Evolutionary conservation across 2,888 invertebrate genomes (phyloP).

Genomic region (Heliothis peltigera): DNA sequence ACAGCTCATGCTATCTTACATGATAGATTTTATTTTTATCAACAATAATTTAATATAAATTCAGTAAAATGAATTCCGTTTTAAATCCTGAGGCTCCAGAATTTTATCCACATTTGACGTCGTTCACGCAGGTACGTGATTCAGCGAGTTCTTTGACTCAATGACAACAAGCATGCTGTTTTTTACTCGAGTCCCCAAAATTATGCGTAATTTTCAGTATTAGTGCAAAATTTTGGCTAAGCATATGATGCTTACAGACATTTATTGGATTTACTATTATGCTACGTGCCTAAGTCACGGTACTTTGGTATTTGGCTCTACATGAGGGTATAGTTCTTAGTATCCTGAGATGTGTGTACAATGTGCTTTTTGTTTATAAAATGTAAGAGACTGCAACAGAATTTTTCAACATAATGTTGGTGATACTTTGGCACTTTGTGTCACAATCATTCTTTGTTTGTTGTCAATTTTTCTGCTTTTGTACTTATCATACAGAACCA

Average conservation of each 20-base stretch:
- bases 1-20: conserved; percentile 63
- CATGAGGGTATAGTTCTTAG: background rate
- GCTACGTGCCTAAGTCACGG: background rate
- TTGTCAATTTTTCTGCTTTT: too few relatives aligned
- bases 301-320: conserved; percentile 4
- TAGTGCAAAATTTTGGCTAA: background rate
- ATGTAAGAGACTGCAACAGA: background rate
- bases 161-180: conserved; percentile 75
- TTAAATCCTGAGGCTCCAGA: conserved; percentile 85
- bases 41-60: conserved; percentile 51
- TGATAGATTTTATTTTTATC: conserved; percentile 56
- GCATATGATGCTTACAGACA: background rate
- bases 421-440: background rate
- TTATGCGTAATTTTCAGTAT: conserved; percentile 34
- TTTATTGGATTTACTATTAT: background rate
- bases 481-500: background rate
- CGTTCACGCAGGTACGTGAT: conserved; percentile 78
- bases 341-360: too few relatives aligned
- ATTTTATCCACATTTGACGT: conserved; percentile 77
- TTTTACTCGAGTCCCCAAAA: conserved; percentile 23
- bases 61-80: conserved; percentile 77
- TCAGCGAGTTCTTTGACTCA: conserved; percentile 58
- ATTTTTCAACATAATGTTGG: background rate
- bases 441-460: background rate
- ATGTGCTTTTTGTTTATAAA: too few relatives aligned